Evolutionary conservation across 2,888 invertebrate species (phyloP).

Genomic region (Athalia cordata): DNA sequence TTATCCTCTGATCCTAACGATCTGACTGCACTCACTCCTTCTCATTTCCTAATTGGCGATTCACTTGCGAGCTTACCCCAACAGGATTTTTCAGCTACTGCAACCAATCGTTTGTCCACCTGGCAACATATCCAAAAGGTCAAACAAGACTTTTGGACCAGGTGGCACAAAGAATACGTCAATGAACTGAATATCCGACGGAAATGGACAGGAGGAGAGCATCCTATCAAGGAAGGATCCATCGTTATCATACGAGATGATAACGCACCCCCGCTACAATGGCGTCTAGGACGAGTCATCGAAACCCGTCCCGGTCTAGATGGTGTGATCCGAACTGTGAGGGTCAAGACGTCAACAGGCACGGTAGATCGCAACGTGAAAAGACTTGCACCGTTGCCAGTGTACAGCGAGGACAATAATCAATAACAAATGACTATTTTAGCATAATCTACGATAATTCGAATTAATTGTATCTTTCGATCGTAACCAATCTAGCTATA

Average conservation of each 20-base stretch:
- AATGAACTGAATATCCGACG: constrained; percentile 40
- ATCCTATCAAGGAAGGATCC: constrained; percentile 43
- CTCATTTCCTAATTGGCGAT: constrained; percentile 45
- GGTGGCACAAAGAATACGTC: constrained; percentile 49
- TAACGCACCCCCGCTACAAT: constrained; percentile 49
- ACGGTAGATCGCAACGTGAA: constrained; percentile 49
- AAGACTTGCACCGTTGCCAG: constrained; percentile 44
- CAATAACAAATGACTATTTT: neutral
- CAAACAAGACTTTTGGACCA: constrained; percentile 49
- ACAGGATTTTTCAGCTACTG: constrained; percentile 28
- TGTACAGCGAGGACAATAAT: constrained; percentile 2
- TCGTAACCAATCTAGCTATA: too few species aligned
- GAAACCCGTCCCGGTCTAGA: constrained; percentile 54
- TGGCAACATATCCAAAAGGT: constrained; percentile 49
- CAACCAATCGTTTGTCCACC: constrained; percentile 46
- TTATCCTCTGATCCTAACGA: constrained; percentile 50
- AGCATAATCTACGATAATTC: neutral
- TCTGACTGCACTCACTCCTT: constrained; percentile 38
- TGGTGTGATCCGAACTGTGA: constrained; percentile 51
- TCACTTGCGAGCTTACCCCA: constrained; percentile 41
- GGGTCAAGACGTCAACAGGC: constrained; percentile 51
- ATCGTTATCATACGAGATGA: constrained; percentile 50
- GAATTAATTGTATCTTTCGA: neutral
- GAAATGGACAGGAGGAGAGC: constrained; percentile 44
- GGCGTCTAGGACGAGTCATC: constrained; percentile 52